These are phyloP conservation scores for Pachycephus smyrnensis DNA, from an alignment of 2,888 invertebrate genomes.

Conservation along the genomic window DNA sequence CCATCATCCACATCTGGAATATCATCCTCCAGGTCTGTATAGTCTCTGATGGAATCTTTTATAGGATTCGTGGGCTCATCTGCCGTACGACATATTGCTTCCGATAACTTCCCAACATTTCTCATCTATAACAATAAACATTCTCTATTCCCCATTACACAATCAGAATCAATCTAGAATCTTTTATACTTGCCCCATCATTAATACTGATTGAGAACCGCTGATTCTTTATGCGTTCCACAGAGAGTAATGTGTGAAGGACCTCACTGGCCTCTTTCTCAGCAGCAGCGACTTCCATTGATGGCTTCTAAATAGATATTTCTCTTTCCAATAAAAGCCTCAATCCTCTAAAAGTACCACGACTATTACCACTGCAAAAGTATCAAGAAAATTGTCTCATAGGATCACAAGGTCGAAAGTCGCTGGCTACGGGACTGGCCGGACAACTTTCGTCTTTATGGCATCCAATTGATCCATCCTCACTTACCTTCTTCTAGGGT, in stretches of 20 bases:
- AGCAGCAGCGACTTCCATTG: constrained; percentile 73
- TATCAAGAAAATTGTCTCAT: background rate
- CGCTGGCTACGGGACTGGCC: constrained; percentile 38
- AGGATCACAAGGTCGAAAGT: constrained; percentile 48
- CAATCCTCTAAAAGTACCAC: background rate
- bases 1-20: constrained; percentile 14
- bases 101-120: background rate
- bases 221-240: constrained; percentile 74
- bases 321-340: background rate
- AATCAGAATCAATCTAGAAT: background rate
- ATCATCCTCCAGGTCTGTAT: background rate
- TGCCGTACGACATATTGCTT: background rate
- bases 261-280: constrained; percentile 81
- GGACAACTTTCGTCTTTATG: constrained; percentile 50
- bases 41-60: background rate
- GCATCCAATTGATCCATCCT: constrained; percentile 32
- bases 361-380: background rate
- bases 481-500: constrained; percentile 45
- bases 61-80: background rate
- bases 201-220: constrained; percentile 27
- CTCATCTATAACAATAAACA: background rate
- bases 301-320: background rate
- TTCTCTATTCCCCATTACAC: background rate
- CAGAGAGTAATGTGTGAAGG: constrained; percentile 75
- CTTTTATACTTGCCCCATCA: background rate